Base-by-base conservation (phyloP, 53 echinoderm and acorn worm genomes). In the Astropecten irregularis region DNA sequence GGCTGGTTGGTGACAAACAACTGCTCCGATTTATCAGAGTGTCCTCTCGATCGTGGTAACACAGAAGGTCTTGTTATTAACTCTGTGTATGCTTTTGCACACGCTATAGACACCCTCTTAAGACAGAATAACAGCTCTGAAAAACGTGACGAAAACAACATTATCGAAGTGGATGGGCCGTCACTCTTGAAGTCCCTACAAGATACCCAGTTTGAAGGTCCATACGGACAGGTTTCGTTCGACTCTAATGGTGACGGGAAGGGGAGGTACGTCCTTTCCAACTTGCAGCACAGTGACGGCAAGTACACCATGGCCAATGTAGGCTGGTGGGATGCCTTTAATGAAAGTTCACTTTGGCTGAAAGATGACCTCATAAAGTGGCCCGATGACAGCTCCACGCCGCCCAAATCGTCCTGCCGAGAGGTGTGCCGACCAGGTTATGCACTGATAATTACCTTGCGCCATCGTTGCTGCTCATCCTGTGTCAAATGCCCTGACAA, bases 401-500 rank as follows among this genome's bases (percentile, higher is more conserved):
- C 82, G 0, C 64, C 82, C 0, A 23, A 22, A 46, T 95, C 95
- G 4, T 52, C 81, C 46, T 92, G 95, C 44, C 84, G 88, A 22
- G 71, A 88, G 22, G 76, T 85, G 14, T 95, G 95, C 67, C 33
- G 40, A 11, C 53, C 76, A 0, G 83, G 81, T 1, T 82, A 65
- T 36, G 82, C 69, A 5, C 52, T 84, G 19, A n/a, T n/a, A n/a
- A 73, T 81, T 15, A 64, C 82, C 0, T 68, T 83, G 46, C 52
- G 72, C 15, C 68, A 74, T 37, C 30, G 71, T 33, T 95, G 95
- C 55, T 95, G 95, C 68, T 92, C 85, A 76, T 83, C 76, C 8
- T 95, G 95, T 54, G 8, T 63, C 35, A 62, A 70, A 32, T 95
- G 95, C 56, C 21, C 55, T 4, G 56, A 31, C 30, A 69, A 88